A percentile compares a stretch with the other conserved stretches of the same genome.
phyloP scores from a whole-genome alignment of 2,113 vertebrate species.

The Sebastes fasciatus region DNA sequence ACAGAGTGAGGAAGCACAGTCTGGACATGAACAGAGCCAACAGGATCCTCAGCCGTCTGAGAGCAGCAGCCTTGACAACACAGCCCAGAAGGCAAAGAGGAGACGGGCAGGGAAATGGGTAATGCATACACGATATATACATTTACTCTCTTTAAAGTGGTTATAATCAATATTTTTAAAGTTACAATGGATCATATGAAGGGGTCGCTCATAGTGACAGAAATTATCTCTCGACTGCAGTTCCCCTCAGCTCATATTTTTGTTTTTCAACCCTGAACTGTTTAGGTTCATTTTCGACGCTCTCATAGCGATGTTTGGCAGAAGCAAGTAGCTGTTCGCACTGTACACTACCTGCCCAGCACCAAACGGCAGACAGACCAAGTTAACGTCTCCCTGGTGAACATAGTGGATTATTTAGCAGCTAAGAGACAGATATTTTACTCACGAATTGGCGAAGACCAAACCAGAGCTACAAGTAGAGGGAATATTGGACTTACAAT shows the following conservation, averaged over 20 bases:
- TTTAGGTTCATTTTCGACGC: too few relatives aligned
- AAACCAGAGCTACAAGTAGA: too few relatives aligned
- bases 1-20: conserved; percentile 65
- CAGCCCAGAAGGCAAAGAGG: conserved; percentile 72
- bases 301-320: neutral
- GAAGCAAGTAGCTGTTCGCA: neutral
- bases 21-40: conserved; percentile 28
- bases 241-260: neutral
- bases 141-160: neutral
- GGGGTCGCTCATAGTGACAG: neutral
- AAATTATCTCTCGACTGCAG: too few relatives aligned
- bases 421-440: too few relatives aligned
- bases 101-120: conserved; percentile 83
- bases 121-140: neutral
- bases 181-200: neutral
- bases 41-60: conserved; percentile 44
- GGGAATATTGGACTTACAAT: neutral
- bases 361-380: too few relatives aligned
- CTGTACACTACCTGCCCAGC: too few relatives aligned
- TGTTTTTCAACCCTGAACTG: too few relatives aligned
- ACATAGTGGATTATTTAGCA: too few relatives aligned
- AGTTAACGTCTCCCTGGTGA: too few relatives aligned
- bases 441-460: too few relatives aligned
- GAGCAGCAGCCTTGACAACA: conserved; percentile 50
- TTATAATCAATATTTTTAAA: neutral